These are phyloP conservation scores for Cyprinodon diabolis DNA, from an alignment of 2,797 vertebrate species.

Conservation along the genomic window DNA sequence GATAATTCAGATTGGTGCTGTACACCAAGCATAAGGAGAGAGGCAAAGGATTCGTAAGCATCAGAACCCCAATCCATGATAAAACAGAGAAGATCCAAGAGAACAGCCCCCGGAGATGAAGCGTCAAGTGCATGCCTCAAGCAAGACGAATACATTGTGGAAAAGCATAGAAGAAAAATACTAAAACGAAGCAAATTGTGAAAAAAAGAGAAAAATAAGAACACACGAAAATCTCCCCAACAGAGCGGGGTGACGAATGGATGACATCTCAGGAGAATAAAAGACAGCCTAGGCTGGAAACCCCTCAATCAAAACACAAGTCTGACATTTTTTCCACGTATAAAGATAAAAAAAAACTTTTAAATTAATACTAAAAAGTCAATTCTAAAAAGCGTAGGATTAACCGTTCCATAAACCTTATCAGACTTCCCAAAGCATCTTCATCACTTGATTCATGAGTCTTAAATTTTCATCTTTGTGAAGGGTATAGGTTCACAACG, in stretches of 20 bases:
- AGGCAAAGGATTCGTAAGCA: neutral
- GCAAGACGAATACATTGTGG: neutral
- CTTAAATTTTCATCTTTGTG: too few relatives aligned
- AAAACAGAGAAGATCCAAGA: slow-evolving; percentile 1
- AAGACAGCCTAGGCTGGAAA: neutral
- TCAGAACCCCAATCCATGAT: neutral
- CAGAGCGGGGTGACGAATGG: neutral
- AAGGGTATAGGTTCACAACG: too few relatives aligned
- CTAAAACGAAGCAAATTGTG: neutral
- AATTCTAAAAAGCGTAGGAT: neutral
- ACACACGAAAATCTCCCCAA: neutral
- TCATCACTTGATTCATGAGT: neutral
- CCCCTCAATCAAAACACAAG: neutral
- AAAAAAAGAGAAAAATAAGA: neutral
- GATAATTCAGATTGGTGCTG: neutral
- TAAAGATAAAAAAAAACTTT: neutral
- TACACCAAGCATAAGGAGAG: neutral
- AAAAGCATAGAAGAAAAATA: neutral
- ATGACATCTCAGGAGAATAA: neutral
- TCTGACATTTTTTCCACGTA: neutral
- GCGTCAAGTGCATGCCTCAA: neutral
- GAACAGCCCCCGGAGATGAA: neutral
- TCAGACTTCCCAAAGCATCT: neutral
- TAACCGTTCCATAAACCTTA: neutral
- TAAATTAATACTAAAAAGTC: neutral